Base-by-base conservation (phyloP, 2,797 vertebrate species). In the Manis pentadactyla region DNA sequence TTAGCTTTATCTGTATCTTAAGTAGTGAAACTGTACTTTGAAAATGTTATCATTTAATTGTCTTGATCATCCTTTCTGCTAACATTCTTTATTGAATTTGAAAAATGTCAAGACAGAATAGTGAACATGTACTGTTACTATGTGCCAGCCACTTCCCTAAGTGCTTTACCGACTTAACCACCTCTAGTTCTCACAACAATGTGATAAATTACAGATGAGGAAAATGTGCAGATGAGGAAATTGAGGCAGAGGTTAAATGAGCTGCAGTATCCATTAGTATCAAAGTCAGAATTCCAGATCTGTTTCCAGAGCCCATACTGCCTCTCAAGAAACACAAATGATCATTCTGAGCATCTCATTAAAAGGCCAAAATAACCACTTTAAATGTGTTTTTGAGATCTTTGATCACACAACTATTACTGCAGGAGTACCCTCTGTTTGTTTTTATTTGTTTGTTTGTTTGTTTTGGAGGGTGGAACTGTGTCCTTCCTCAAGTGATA, bases 291-390 rank as follows among this genome's bases (percentile, higher is more conserved):
- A 55, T 87, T 89, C 74, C 46, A 53, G 61, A 29, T 79, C 57
- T 31, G 12, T 31, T 64, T 69, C 34, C 27, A 73, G 8, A 82
- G 55, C 15, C 25, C 6, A 64, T 73, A 51, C 25, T 55, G 23
- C 42, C 63, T 87, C 39, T 73, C 25, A 39, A 63, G 53, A 88
- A 17, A 93, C 21, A 79, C 46, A 21, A 75, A 31, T 18, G 27
- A 17, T 74, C 57, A 53, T 79, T 63, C 82, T 53, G 29, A 85
- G 46, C 90, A 34, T 25, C 25, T 59, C 73, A 78, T 83, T 82
- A 83, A 82, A 68, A 93, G 18, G 21, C 27, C 66, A 66, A 92
- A 93, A 84, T 87, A 87, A 63, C 55, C 46, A 42, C 34, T 75
- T 73, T n/a, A 71, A 90, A 49, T 82, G 21, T 87, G 59, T 75